phyloP scores from a whole-genome alignment of 1,140 invertebrate genomes.

The Neelides sp. region DNA sequence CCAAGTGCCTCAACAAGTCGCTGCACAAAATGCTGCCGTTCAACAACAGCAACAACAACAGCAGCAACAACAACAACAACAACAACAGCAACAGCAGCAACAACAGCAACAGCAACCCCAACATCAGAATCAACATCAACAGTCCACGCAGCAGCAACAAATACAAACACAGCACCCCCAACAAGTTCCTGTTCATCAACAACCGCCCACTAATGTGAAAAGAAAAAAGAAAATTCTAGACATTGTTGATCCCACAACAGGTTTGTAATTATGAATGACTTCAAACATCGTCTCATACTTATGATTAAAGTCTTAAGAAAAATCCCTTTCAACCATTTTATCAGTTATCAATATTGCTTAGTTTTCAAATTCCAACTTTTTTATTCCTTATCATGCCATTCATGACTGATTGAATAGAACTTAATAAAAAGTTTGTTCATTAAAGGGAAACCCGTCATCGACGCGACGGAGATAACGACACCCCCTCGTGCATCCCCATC shows the following conservation, averaged over 20 bases:
- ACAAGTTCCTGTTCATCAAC: constrained; percentile 8
- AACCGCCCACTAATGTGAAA: background rate
- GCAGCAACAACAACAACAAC: background rate
- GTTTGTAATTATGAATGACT: background rate
- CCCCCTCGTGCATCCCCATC: background rate
- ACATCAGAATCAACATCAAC: constrained; percentile 8
- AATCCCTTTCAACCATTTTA: background rate
- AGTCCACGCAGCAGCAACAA: constrained; percentile 5
- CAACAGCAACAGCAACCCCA: constrained; percentile 1
- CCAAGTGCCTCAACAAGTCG: constrained; percentile 9
- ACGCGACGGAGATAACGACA: too few relatives aligned
- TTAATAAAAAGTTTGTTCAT: too few relatives aligned
- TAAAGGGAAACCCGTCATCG: too few relatives aligned
- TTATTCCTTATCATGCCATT: too few relatives aligned
- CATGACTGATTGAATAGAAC: too few relatives aligned
- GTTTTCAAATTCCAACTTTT: too few relatives aligned
- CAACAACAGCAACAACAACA: constrained; percentile 17
- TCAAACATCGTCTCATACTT: too few relatives aligned
- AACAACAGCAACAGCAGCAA: background rate
- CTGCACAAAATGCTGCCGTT: constrained; percentile 12
- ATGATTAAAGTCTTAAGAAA: too few relatives aligned
- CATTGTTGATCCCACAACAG: constrained; percentile 19
- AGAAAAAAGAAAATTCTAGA: constrained; percentile 13
- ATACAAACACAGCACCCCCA: background rate
- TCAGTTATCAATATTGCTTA: background rate